phyloP scores from a whole-genome alignment of 2,113 vertebrate genomes.

The Apteryx owenii region DNA sequence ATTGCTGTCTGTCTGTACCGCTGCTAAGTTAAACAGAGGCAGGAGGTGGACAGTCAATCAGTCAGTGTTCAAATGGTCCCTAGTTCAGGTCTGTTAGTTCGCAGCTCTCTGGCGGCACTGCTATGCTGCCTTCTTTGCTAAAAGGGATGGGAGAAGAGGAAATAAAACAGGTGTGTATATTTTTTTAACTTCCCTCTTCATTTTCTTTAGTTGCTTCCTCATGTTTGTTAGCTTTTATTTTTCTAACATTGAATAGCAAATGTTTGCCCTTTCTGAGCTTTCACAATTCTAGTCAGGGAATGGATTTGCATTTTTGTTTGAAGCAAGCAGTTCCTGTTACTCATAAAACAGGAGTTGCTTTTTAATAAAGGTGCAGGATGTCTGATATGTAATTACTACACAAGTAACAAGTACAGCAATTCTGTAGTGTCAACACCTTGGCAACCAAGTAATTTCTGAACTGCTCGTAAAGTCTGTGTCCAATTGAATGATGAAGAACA shows the following conservation, averaged over 20 bases:
- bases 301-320: neutral
- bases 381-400: neutral
- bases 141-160: neutral
- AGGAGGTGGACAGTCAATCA: neutral
- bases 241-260: neutral
- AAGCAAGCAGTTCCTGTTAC: constrained; percentile 10
- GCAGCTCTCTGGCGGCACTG: neutral
- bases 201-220: neutral
- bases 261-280: neutral
- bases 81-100: neutral
- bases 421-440: neutral
- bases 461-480: neutral
- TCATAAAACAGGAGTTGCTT: neutral
- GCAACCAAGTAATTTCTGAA: neutral
- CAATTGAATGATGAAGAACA: neutral
- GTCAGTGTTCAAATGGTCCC: neutral
- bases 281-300: neutral
- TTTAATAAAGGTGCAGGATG: neutral
- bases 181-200: neutral
- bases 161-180: neutral
- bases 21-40: neutral
- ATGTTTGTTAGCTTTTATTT: neutral
- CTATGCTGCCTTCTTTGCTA: neutral
- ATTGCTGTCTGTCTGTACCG: neutral
- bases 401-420: constrained; percentile 1